Conservation (phyloP, 2,888 invertebrate species). For the Silvanus unidentatus region DNA sequence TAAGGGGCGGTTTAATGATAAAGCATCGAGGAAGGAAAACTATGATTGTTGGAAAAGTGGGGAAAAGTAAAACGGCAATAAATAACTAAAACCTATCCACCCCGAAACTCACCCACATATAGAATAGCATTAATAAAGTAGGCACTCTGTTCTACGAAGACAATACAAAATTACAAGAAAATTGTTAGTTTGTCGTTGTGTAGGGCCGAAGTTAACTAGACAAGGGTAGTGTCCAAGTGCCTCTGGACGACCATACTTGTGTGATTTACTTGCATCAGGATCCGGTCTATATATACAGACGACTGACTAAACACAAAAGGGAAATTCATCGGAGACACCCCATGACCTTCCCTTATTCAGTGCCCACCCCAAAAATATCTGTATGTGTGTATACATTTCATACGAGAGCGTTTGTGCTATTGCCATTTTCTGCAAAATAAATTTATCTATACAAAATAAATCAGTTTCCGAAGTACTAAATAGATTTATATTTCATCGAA, state of each 20-base stretch:
- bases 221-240: constrained; percentile 22
- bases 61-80: constrained; percentile 39
- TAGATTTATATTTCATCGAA: constrained; percentile 28
- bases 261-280: constrained; percentile 36
- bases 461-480: constrained; percentile 19
- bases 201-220: constrained; percentile 16
- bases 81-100: constrained; percentile 33
- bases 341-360: constrained; percentile 34
- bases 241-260: constrained; percentile 12
- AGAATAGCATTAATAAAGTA: constrained; percentile 26
- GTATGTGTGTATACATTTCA: neutral
- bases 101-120: constrained; percentile 16
- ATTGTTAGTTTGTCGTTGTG: constrained; percentile 13
- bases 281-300: constrained; percentile 39
- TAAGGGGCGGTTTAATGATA: constrained; percentile 42
- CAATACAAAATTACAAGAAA: constrained; percentile 16
- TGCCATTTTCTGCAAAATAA: constrained; percentile 23
- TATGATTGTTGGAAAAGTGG: constrained; percentile 44
- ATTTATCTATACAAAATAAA: constrained; percentile 22
- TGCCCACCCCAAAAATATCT: constrained; percentile 16
- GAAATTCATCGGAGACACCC: constrained; percentile 38
- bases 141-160: constrained; percentile 4
- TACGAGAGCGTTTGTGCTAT: constrained; percentile 6
- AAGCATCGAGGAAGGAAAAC: constrained; percentile 41
- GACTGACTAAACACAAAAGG: constrained; percentile 42